These are phyloP conservation scores for Micromussa lordhowensis DNA, from an alignment of 92 coral and sea anemone genomes.

Conservation along the genomic window DNA sequence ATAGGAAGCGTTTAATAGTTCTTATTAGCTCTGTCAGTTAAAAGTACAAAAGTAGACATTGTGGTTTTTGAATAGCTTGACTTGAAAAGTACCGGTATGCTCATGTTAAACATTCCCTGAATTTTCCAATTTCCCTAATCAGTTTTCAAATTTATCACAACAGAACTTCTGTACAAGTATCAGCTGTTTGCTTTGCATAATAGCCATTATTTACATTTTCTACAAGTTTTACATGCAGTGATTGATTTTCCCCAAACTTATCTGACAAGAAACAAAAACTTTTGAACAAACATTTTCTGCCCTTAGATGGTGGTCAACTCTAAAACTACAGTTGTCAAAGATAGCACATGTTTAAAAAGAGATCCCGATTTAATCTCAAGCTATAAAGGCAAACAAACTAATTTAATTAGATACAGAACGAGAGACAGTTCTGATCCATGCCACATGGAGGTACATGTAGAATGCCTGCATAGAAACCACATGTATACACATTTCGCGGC, in stretches of 20 bases:
- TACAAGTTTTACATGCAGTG: conserved; percentile 1
- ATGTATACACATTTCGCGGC: neutral
- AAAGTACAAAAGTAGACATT: neutral
- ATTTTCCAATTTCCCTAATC: neutral
- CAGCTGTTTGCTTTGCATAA: neutral
- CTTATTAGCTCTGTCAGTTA: neutral
- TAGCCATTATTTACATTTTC: conserved; percentile 5
- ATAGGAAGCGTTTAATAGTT: neutral
- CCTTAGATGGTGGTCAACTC: no score
- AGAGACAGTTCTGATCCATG: neutral
- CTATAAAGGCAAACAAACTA: neutral
- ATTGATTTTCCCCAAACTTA: neutral
- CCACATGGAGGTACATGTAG: neutral
- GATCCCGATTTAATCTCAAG: neutral
- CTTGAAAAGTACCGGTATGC: neutral
- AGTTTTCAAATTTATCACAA: neutral
- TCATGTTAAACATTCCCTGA: neutral
- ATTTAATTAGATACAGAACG: neutral
- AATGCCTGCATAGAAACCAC: neutral
- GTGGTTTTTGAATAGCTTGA: neutral
- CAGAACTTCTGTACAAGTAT: neutral
- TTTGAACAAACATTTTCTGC: neutral
- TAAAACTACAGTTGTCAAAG: neutral
- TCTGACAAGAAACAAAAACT: no score
- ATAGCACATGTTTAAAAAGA: neutral